Percentiles rank a stretch among this genome's conserved stretches.
Evolutionary conservation across 2,113 vertebrate species (phyloP).

Genomic region (Neotoma lepida): DNA sequence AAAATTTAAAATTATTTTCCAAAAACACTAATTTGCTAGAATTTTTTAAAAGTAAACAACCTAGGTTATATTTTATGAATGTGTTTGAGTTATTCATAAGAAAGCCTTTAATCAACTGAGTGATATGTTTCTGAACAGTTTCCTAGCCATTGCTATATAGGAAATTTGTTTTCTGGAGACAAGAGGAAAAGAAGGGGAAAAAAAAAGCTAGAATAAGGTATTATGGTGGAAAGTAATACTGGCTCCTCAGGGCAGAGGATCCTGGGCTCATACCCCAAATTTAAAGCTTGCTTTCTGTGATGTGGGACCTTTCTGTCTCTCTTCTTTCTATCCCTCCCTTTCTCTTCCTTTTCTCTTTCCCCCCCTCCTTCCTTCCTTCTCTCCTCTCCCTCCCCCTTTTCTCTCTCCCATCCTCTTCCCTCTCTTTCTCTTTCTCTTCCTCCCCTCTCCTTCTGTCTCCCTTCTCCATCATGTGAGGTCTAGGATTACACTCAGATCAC

Average conservation of each 20-base stretch:
- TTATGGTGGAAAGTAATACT: neutral
- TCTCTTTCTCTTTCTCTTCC: neutral
- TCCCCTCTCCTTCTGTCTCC: neutral
- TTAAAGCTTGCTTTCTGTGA: neutral
- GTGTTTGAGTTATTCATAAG: conserved; percentile 14
- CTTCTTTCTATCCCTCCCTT: neutral
- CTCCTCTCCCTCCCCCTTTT: neutral
- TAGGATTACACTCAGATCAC: neutral
- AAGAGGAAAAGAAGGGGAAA: neutral
- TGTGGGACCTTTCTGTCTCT: neutral
- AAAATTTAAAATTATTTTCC: conserved; percentile 13
- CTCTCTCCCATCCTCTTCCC: neutral
- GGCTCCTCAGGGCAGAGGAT: neutral
- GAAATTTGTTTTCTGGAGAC: neutral
- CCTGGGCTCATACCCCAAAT: neutral
- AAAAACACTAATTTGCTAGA: conserved; percentile 47
- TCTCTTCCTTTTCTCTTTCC: neutral
- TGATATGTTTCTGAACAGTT: neutral
- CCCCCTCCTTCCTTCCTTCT: no score
- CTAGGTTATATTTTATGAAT: neutral
- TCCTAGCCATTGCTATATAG: neutral
- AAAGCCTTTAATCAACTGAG: conserved; percentile 25
- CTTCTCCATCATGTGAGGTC: neutral
- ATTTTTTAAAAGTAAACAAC: neutral
- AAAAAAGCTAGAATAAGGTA: neutral